Conservation (phyloP, 2,888 invertebrate genomes). For the Cremastinae sp. region DNA sequence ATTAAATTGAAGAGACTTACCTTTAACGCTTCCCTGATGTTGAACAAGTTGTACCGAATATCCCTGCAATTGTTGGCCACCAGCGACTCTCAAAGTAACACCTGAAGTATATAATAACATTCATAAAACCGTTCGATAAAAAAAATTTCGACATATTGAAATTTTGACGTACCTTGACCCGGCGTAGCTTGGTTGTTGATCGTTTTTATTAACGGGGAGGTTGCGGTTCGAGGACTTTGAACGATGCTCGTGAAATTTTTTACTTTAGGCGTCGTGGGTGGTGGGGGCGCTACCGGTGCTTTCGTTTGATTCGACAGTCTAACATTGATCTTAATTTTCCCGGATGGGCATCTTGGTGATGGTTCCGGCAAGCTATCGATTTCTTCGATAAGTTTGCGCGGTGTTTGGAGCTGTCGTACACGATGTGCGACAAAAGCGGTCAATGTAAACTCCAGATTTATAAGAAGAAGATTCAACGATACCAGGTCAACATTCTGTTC, state of each 20-base stretch:
- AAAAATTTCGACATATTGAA: neutral
- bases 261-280: slow-evolving; percentile 71
- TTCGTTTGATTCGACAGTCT: slow-evolving; percentile 78
- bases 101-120: slow-evolving; percentile 69
- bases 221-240: slow-evolving; percentile 77
- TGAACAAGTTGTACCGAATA: slow-evolving; percentile 82
- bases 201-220: slow-evolving; percentile 78
- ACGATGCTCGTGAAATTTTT: slow-evolving; percentile 75
- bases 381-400: slow-evolving; percentile 86
- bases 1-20: slow-evolving; percentile 76
- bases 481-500: slow-evolving; percentile 84
- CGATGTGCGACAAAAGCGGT: slow-evolving; percentile 93
- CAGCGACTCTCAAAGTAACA: slow-evolving; percentile 77
- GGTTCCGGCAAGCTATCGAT: slow-evolving; percentile 83
- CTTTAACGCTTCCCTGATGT: slow-evolving; percentile 82
- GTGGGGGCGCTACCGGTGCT: slow-evolving; percentile 65
- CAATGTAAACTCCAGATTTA: slow-evolving; percentile 85
- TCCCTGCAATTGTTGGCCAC: slow-evolving; percentile 79
- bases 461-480: slow-evolving; percentile 84
- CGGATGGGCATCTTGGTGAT: slow-evolving; percentile 85
- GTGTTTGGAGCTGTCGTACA: slow-evolving; percentile 87
- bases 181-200: slow-evolving; percentile 72
- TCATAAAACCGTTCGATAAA: too few relatives aligned
- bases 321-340: slow-evolving; percentile 85
- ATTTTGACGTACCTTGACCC: slow-evolving; percentile 72